Conservation (phyloP, 2,797 vertebrate species). For the Salarias fasciatus region DNA sequence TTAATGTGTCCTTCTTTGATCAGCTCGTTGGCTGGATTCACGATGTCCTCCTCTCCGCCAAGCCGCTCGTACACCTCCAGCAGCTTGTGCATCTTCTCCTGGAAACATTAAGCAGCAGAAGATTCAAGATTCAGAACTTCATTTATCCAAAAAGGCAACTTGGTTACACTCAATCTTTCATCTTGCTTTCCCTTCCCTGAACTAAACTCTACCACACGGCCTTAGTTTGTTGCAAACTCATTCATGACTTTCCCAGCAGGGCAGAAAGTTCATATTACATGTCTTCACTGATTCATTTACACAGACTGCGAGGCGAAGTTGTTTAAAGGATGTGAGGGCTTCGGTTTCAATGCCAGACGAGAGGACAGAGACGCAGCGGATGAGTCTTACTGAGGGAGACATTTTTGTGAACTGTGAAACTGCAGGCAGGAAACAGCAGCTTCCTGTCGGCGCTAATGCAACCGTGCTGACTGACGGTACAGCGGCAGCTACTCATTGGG, state of each 20-base stretch:
- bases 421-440: slow-evolving; percentile 71
- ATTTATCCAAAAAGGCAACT: too few relatives aligned
- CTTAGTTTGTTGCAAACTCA: slow-evolving; percentile 18
- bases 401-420: slow-evolving; percentile 54
- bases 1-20: slow-evolving; percentile 98
- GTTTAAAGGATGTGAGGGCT: slow-evolving; percentile 29
- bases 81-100: slow-evolving; percentile 99
- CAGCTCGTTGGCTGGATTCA: slow-evolving; percentile 96
- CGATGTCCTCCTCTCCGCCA: slow-evolving; percentile 96
- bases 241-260: slow-evolving; percentile 1
- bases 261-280: slow-evolving; percentile 16
- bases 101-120: slow-evolving; percentile 13
- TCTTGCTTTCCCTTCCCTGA: too few relatives aligned
- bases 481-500: slow-evolving; percentile 32
- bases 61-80: slow-evolving; percentile 95
- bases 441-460: slow-evolving; percentile 71
- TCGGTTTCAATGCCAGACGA: slow-evolving; percentile 16
- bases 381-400: slow-evolving; percentile 34
- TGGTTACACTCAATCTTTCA: too few relatives aligned
- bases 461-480: slow-evolving; percentile 36
- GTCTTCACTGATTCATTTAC: slow-evolving; percentile 34
- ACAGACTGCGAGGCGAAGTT: slow-evolving; percentile 9
- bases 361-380: slow-evolving; percentile 35
- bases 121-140: slow-evolving; percentile 10
- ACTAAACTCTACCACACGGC: slow-evolving; percentile 12